These are phyloP conservation scores for Oscheius sp. DNA, from an alignment of 2,888 invertebrate genomes.

Conservation along the genomic window DNA sequence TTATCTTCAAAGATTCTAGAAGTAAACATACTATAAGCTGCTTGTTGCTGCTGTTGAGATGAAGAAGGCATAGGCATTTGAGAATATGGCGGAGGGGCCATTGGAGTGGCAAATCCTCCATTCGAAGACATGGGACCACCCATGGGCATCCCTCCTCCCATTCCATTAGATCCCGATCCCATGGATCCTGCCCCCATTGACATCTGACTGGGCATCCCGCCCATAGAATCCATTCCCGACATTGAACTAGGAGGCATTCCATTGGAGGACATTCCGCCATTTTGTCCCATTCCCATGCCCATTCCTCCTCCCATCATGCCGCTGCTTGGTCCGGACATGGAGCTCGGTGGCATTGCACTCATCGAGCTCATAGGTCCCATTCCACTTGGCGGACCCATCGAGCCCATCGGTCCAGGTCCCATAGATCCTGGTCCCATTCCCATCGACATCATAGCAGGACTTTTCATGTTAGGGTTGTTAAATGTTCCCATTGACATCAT, in stretches of 20 bases:
- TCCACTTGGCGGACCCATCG: background rate
- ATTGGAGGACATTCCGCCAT: background rate
- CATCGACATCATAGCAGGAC: constrained; percentile 9
- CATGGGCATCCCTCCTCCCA: background rate
- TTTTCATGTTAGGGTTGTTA: constrained; percentile 25
- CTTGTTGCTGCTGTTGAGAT: constrained; percentile 2
- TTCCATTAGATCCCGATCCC: too few relatives aligned
- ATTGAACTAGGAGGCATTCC: constrained; percentile 10
- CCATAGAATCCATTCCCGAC: background rate
- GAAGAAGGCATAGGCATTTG: constrained; percentile 15
- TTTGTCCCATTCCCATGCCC: constrained; percentile 3
- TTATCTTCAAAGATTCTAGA: background rate
- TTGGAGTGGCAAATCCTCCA: background rate
- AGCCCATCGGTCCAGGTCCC: background rate
- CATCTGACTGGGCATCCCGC: too few relatives aligned
- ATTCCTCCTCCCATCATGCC: constrained; percentile 20
- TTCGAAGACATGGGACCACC: background rate
- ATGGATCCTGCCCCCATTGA: too few relatives aligned
- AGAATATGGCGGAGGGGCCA: constrained; percentile 17
- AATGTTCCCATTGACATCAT: constrained; percentile 24
- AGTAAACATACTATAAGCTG: background rate
- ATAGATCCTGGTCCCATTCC: background rate
- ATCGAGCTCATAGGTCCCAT: constrained; percentile 8
- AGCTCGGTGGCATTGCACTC: background rate
- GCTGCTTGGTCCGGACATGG: constrained; percentile 3